Evolutionary conservation across 2,888 invertebrate genomes (phyloP).

Genomic region (Lasioglossum calceatum): DNA sequence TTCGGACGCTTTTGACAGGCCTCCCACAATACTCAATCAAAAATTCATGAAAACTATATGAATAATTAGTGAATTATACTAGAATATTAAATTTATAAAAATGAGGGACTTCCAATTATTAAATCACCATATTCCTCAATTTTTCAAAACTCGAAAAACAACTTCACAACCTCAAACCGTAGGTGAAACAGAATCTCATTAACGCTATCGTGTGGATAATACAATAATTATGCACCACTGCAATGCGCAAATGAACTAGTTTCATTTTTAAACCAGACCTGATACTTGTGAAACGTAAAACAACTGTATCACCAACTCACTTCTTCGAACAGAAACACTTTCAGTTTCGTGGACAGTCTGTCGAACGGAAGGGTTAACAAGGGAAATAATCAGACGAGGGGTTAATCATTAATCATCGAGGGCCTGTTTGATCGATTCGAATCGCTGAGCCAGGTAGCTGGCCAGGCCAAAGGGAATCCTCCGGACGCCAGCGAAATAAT

Average conservation of each 20-base stretch:
- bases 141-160: neutral
- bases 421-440: neutral
- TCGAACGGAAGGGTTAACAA: neutral
- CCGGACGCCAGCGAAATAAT: slow-evolving; percentile 12
- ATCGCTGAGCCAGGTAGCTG: neutral
- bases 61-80: neutral
- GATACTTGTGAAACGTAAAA: neutral
- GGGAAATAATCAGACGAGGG: neutral
- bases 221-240: neutral
- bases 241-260: neutral
- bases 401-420: slow-evolving; percentile 6
- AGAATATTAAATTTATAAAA: neutral
- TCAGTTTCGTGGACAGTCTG: neutral
- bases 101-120: neutral
- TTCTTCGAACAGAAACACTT: neutral
- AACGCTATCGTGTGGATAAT: neutral
- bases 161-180: neutral
- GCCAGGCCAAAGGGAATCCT: neutral
- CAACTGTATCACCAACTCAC: neutral
- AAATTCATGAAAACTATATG: neutral
- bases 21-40: neutral
- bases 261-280: neutral
- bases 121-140: neutral
- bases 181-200: neutral
- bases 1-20: neutral